These are phyloP conservation scores for Euclidia mi DNA, from an alignment of 2,888 invertebrate genomes.

Conservation along the genomic window DNA sequence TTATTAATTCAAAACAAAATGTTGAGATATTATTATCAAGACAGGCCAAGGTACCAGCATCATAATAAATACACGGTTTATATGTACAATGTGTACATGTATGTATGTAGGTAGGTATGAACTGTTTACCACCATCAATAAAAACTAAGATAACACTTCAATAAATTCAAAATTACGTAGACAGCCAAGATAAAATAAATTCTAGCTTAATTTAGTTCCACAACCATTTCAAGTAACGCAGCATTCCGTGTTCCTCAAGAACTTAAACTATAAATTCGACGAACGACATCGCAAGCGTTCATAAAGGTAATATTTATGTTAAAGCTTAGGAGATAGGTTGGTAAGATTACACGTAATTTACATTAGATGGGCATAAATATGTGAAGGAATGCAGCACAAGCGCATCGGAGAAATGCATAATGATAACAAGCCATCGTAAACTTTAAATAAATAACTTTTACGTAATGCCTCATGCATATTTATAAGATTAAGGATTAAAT, in stretches of 20 bases:
- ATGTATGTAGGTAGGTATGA: no score
- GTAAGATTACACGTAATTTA: constrained; percentile 48
- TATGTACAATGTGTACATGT: no score
- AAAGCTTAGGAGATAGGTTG: constrained; percentile 30
- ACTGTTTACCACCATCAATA: no score
- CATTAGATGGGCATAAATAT: constrained; percentile 41
- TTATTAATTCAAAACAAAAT: no score
- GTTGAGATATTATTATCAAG: no score
- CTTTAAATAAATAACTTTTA: constrained; percentile 37
- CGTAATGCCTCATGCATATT: constrained; percentile 42
- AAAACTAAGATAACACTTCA: no score
- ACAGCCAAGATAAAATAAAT: no score
- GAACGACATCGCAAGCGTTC: constrained; percentile 27
- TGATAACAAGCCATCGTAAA: constrained; percentile 43
- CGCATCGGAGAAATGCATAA: constrained; percentile 50
- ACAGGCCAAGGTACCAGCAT: no score
- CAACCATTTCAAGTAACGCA: neutral
- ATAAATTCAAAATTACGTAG: no score
- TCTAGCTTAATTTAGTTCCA: neutral
- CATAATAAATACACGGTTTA: no score
- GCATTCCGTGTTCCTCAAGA: constrained; percentile 23
- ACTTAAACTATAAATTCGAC: constrained; percentile 12
- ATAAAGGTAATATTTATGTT: constrained; percentile 24
- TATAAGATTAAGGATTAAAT: constrained; percentile 24
- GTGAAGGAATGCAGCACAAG: constrained; percentile 41